These are phyloP conservation scores for Zhengitettix transpicula DNA, from an alignment of 2,888 invertebrate species.

Conservation along the genomic window DNA sequence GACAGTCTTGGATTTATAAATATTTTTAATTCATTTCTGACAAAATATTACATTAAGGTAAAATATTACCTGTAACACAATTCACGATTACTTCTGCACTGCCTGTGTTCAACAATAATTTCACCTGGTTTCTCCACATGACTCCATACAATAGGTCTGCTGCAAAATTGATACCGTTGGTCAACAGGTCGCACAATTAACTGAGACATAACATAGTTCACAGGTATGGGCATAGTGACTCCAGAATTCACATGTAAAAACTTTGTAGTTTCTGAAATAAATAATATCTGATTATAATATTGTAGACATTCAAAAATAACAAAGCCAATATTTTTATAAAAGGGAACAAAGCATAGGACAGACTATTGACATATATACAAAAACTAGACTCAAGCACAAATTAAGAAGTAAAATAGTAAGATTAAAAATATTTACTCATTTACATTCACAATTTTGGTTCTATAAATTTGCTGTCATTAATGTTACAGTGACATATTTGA, in stretches of 20 bases:
- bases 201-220: constrained; percentile 54
- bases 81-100: constrained; percentile 29
- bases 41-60: background rate
- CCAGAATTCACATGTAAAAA: background rate
- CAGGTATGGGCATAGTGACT: constrained; percentile 46
- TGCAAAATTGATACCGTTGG: constrained; percentile 23
- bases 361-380: no score
- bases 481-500: no score
- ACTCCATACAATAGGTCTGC: constrained; percentile 42
- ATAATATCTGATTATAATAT: background rate
- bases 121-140: constrained; percentile 33
- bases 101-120: constrained; percentile 24
- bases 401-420: no score
- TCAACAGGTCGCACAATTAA: constrained; percentile 57
- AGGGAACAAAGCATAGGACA: no score
- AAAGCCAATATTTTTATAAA: no score
- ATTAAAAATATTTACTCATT: no score
- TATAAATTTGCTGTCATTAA: no score
- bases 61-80: constrained; percentile 27
- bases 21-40: no score
- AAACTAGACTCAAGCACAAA: no score
- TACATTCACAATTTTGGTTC: no score
- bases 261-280: background rate
- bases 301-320: no score
- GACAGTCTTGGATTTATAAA: no score